A percentile compares a stretch with the other conserved stretches of the same genome.
phyloP scores from a whole-genome alignment of 2,888 invertebrate genomes.

The Euproctis similis region DNA sequence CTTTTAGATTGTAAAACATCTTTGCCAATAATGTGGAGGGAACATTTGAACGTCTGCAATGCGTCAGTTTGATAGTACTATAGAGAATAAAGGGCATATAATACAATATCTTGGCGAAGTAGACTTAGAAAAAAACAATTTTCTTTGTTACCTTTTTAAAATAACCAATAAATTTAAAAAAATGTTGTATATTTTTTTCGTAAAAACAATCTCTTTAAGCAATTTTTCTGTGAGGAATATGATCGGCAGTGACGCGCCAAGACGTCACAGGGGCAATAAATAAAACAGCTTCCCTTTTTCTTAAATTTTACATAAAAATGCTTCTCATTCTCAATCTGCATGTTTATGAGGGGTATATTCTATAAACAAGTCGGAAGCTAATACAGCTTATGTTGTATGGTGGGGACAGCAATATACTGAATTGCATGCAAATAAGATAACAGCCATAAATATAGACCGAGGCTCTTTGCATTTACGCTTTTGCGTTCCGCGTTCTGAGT shows the following conservation, averaged over 20 bases:
- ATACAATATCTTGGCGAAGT: no score
- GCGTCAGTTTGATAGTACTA: no score
- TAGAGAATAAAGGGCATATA: no score
- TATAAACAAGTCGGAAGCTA: conserved; percentile 65
- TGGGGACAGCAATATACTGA: conserved; percentile 59
- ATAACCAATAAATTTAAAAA: no score
- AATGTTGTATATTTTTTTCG: no score
- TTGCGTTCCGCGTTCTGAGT: conserved; percentile 38
- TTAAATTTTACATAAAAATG: conserved; percentile 72
- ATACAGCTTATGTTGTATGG: conserved; percentile 40
- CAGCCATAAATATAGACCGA: conserved; percentile 58
- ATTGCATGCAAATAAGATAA: conserved; percentile 75
- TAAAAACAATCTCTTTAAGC: no score
- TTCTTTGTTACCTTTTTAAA: no score
- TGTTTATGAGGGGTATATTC: conserved; percentile 75
- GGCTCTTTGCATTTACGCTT: conserved; percentile 27
- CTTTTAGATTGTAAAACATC: no score
- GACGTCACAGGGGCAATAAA: conserved; percentile 72
- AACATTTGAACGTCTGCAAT: no score
- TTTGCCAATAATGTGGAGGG: no score
- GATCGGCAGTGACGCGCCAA: conserved; percentile 45
- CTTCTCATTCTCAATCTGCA: conserved; percentile 74
- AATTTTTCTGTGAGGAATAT: conserved; percentile 48
- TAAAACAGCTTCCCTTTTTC: conserved; percentile 69
- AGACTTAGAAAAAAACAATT: no score